phyloP scores from a whole-genome alignment of 2,113 vertebrate genomes.

The Shinisaurus crocodilurus region DNA sequence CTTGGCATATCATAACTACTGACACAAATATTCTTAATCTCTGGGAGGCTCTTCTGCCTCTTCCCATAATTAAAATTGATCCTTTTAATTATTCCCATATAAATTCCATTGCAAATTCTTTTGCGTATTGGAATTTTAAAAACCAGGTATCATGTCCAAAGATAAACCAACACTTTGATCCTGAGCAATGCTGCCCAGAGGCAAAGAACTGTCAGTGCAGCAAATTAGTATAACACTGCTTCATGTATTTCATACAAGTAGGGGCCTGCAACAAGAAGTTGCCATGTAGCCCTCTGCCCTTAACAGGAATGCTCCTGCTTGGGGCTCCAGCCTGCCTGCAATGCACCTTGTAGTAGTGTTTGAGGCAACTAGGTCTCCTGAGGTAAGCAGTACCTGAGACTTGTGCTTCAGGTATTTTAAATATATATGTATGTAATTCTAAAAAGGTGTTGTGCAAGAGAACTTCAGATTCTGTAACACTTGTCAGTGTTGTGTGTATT shows the following conservation, averaged over 20 bases:
- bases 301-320: too few species aligned
- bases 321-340: too few species aligned
- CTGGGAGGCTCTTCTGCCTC: neutral
- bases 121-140: neutral
- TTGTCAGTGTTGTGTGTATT: neutral
- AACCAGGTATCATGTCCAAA: neutral
- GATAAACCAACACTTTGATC: neutral
- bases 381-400: too few species aligned
- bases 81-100: constrained; percentile 30
- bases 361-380: neutral
- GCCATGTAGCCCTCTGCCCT: neutral
- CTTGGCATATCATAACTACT: constrained; percentile 18
- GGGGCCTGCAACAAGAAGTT: too few species aligned
- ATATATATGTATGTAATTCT: neutral
- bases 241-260: too few species aligned
- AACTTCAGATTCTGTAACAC: neutral
- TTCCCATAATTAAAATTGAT: constrained; percentile 25
- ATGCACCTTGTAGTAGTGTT: neutral
- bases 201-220: neutral
- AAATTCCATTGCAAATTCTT: constrained; percentile 32
- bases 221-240: too few species aligned
- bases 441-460: neutral
- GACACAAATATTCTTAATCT: neutral
- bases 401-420: neutral
- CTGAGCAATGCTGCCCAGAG: neutral